These are phyloP conservation scores for Euthynnus affinis DNA, from an alignment of 2,797 vertebrate species.

Conservation along the genomic window DNA sequence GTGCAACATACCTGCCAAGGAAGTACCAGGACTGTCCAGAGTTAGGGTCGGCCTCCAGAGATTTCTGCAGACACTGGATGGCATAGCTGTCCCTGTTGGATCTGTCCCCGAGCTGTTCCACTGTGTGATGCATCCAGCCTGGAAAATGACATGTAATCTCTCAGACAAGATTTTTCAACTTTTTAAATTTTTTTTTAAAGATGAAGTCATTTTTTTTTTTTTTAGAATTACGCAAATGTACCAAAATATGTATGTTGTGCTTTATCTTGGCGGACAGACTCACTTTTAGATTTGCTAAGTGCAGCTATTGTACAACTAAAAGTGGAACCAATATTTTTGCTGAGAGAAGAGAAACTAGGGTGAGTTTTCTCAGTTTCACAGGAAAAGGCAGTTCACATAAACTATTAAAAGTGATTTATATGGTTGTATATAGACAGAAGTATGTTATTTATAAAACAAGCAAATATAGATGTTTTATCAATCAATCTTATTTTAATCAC, in stretches of 20 bases:
- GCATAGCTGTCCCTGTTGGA: conserved; percentile 97
- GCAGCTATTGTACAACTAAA: too few species aligned
- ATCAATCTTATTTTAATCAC: neutral
- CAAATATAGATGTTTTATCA: neutral
- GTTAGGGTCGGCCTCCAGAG: conserved; percentile 98
- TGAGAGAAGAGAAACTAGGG: neutral
- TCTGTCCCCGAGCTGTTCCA: conserved; percentile 98
- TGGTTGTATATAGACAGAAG: neutral
- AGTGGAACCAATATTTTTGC: neutral
- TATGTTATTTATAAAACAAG: too few species aligned
- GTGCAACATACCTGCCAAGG: conserved; percentile 92
- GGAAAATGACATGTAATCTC: neutral
- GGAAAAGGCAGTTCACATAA: neutral
- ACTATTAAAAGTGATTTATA: neutral
- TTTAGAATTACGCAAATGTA: neutral
- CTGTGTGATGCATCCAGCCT: conserved; percentile 99
- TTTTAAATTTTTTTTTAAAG: too few species aligned
- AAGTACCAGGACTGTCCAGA: conserved; percentile 99
- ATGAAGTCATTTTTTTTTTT: too few species aligned
- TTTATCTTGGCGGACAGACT: neutral
- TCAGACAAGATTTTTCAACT: neutral
- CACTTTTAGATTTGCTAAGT: neutral
- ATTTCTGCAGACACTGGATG: conserved; percentile 99
- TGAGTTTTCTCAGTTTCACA: neutral
- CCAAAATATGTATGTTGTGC: neutral